phyloP scores from a whole-genome alignment of 2,797 vertebrate species.

The Nyctibius grandis region DNA sequence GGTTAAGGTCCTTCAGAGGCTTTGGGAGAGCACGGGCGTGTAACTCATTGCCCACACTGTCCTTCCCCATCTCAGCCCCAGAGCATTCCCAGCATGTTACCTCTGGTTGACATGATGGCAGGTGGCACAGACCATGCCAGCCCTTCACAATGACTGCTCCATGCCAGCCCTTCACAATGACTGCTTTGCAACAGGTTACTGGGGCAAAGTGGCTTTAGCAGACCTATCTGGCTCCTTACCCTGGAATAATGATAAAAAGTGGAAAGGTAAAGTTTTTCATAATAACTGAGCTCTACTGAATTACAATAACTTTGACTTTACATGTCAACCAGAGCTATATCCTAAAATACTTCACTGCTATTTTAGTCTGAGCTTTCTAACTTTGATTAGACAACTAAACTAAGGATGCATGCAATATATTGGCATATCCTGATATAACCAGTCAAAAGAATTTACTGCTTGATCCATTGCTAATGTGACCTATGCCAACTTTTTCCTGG shows the following conservation, averaged over 20 bases:
- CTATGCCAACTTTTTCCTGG: not conserved
- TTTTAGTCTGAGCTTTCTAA: not conserved
- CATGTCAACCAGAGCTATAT: not conserved
- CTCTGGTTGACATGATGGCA: not conserved
- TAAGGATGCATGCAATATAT: not conserved
- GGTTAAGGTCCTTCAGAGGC: not conserved
- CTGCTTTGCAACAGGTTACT: not conserved
- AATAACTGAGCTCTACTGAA: not conserved
- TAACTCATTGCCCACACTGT: not conserved
- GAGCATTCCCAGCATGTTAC: not conserved
- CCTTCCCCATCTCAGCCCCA: not conserved
- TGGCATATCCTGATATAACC: not conserved
- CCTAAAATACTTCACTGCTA: not conserved
- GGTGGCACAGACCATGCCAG: not conserved
- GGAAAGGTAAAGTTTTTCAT: not conserved
- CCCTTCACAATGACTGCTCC: not conserved
- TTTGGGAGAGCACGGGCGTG: fast-evolving
- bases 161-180: not conserved
- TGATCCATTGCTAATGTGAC: not conserved
- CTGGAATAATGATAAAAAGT: not conserved
- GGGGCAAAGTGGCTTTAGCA: not conserved
- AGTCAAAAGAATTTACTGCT: not conserved
- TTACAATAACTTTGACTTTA: not conserved
- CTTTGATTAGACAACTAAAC: not conserved
- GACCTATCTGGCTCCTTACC: not conserved